Evolutionary conservation across 2,888 invertebrate species (phyloP), one percentile per base, ranked within the genome.

Genomic region (Coenonympha arcania): DNA sequence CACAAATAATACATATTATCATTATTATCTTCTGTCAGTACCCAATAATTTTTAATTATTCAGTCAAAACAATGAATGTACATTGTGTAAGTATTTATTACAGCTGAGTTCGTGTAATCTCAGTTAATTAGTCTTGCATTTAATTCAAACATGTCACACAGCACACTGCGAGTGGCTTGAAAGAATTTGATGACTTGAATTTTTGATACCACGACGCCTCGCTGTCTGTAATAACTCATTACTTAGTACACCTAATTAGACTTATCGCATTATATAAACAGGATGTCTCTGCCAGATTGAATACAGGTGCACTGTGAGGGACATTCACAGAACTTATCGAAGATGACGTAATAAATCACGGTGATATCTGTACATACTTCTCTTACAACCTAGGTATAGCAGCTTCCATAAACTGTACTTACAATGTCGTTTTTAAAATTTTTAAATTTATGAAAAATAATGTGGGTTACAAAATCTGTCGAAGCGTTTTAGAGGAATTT

Each of bases 241-340:
- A 31, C 61, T 61, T 62, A 55, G 63, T 61, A 58, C 60, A 52
- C 41, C 46, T 56, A 48, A n/a, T 26, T 26, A 26, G 9, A 52
- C 51, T 51, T 55, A 53, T 40, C 48, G 48, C 48, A 47, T 28
- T 46, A 65, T 74, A 79, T 76, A 73, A 66, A 70, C 77, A 75
- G 79, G 79, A 79, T 73, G 71, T 70, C 58, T 58, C 50, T 26
- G 51, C 67, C 73, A 76, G 74, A 75, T 69, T 62, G 61, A 66
- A 63, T 53, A 57, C 77, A 74, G 73, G 76, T 78, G 75, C 58
- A 53, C 61, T 52, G 45, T 55, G 59, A 59, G 56, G 57, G 57
- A 48, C 59, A 59, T 75, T 73, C 79, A 71, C 55, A 65, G 79
- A 79, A 77, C 55, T 55, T 22, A 57, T 54, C 45, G 22, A 39